Percentiles rank a stretch among this genome's conserved stretches.
Conservation (phyloP, 2,888 invertebrate species). For the Unio pictorum region DNA sequence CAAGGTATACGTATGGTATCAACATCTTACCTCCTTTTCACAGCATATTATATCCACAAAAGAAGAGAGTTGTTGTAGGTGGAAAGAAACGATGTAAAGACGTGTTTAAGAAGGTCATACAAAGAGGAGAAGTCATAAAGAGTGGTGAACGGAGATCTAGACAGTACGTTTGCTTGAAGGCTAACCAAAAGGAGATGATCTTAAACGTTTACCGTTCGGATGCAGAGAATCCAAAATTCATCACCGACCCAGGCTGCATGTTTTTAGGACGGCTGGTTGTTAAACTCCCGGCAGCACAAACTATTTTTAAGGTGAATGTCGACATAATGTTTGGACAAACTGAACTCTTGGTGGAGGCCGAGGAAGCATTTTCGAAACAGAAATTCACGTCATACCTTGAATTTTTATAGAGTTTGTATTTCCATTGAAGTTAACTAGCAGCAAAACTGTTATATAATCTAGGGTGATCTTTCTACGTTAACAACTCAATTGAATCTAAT, state of each 20-base stretch:
- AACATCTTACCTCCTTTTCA: too few relatives aligned
- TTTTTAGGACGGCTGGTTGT: constrained; percentile 2
- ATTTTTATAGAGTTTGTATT: too few relatives aligned
- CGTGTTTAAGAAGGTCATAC: constrained; percentile 2
- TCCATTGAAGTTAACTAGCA: too few relatives aligned
- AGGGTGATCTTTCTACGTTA: too few relatives aligned
- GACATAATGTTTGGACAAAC: constrained; percentile 10
- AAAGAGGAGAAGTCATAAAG: constrained; percentile 3
- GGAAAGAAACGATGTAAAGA: background rate
- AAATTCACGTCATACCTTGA: too few relatives aligned
- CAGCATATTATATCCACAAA: too few relatives aligned
- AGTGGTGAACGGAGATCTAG: background rate
- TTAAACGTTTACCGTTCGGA: constrained; percentile 3
- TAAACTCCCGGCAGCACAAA: background rate
- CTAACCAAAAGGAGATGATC: background rate
- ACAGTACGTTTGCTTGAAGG: background rate
- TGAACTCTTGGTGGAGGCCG: constrained; percentile 10
- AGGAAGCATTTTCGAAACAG: background rate
- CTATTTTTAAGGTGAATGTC: background rate
- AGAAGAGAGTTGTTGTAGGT: too few relatives aligned
- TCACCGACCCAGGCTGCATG: constrained; percentile 1
- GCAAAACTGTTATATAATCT: too few relatives aligned
- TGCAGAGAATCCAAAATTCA: constrained; percentile 2
- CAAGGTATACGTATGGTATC: too few relatives aligned
- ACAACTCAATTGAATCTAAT: too few relatives aligned